Evolutionary conservation across 2,113 vertebrate genomes (phyloP), one percentile per base, ranked within the genome.

Genomic region (Nerophis lumbriciformis): DNA sequence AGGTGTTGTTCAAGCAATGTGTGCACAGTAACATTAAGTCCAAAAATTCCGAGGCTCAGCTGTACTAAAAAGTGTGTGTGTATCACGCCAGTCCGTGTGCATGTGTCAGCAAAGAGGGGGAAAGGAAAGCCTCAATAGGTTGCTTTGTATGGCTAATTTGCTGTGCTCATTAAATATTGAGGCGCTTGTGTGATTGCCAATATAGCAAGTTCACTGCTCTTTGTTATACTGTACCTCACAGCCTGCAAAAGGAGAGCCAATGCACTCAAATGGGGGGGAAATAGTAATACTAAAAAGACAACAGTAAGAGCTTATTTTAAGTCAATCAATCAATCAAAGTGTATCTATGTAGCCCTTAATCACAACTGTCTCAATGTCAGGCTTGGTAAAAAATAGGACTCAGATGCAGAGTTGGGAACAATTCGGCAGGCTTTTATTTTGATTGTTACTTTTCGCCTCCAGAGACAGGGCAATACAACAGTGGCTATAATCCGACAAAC

Each of bases 141-240:
- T 83, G 73, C 74, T 83, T 82, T 81, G 79, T 81, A 74, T 79
- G 78, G 79, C 82, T 89, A 87, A 88, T 90, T 90, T 90, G 75
- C 84, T 75, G 79, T 73, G 81, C 85, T 91, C 86, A 89, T 90
- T 88, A 89, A 89, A 86, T 89, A 88, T 84, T 88, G 81, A 90
- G 76, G 83, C 76, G 80, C 85, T 87, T 87, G 83, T 86, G 82
- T 79, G 82, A 86, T 85, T 85, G 85, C 79, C 83, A 85, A 87
- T 85, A 83, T 73, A 78, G 68, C 49, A 69, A 77, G 78, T 83
- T 73, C 69, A 77, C 61, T 77, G 63, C 81, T 73, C 78, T 78
- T 80, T 82, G 75, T 82, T 86, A 83, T 85, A 28, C 28, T 28
- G 28, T 28, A 82, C 73, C 82, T 84, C 77, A 67, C 69, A 84